Evolutionary conservation across 2,888 invertebrate genomes (phyloP).

Genomic region (Glomeris marginata): DNA sequence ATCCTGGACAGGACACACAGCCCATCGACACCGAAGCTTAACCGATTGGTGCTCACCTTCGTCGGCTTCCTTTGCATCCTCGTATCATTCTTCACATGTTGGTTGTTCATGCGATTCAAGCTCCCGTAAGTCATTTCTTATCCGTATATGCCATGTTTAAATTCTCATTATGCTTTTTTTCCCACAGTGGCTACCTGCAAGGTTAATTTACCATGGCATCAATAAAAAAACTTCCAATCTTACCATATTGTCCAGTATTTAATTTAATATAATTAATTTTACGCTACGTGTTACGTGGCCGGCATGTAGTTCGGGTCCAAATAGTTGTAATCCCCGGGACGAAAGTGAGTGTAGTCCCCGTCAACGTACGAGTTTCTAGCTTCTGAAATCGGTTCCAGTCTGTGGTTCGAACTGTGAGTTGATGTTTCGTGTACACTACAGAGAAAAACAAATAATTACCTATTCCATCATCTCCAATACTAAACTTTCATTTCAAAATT

Average conservation of each 20-base stretch:
- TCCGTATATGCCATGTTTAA: slow-evolving; percentile 3
- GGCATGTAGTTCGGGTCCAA: slow-evolving; percentile 33
- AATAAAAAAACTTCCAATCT: not conserved
- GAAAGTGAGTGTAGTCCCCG: slow-evolving; percentile 14
- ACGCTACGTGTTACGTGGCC: slow-evolving; percentile 18
- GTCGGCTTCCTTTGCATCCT: slow-evolving; percentile 84
- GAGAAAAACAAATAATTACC: slow-evolving; percentile 8
- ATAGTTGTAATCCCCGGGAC: slow-evolving; percentile 27
- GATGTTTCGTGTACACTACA: slow-evolving; percentile 23
- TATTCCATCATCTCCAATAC: too few relatives aligned
- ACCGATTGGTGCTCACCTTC: slow-evolving; percentile 71
- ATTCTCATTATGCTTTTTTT: slow-evolving; percentile 15
- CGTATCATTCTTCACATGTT: slow-evolving; percentile 87
- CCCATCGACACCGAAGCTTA: slow-evolving; percentile 75
- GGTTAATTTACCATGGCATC: slow-evolving; percentile 2
- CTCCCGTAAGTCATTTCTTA: slow-evolving; percentile 49
- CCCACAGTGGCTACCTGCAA: slow-evolving; percentile 31
- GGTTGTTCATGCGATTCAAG: slow-evolving; percentile 98
- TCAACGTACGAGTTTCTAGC: slow-evolving; percentile 15
- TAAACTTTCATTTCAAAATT: too few relatives aligned
- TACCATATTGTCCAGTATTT: not conserved
- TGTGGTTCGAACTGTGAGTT: slow-evolving; percentile 25
- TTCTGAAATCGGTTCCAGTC: slow-evolving; percentile 21
- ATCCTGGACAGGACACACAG: slow-evolving; percentile 89
- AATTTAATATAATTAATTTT: not conserved